Evolutionary conservation across 2,797 vertebrate species (phyloP).

Genomic region (Clarias fuscus): DNA sequence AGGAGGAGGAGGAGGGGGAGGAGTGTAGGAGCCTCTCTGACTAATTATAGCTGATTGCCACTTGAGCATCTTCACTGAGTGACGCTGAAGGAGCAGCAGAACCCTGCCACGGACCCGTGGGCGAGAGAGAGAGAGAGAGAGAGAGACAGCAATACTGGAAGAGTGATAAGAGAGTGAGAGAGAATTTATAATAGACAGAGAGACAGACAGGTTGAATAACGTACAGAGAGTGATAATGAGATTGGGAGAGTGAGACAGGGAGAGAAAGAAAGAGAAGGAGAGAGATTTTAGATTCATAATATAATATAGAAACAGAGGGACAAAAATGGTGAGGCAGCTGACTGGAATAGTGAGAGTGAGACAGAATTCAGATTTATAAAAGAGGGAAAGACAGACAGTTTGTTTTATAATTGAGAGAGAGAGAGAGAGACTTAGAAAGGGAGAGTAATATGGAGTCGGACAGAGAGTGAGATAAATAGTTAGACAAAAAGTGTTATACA

Average conservation of each 20-base stretch:
- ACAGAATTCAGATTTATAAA: not conserved
- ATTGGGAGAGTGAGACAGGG: not conserved
- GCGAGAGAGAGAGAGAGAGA: not conserved
- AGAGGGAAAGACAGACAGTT: not conserved
- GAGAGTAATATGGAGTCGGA: not conserved
- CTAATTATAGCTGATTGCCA: slow-evolving; percentile 61
- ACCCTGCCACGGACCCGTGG: slow-evolving; percentile 13
- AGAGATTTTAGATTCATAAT: not conserved
- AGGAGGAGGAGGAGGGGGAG: slow-evolving; percentile 4
- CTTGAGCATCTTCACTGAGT: slow-evolving; percentile 45
- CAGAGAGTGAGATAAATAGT: not conserved
- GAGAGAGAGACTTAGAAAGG: not conserved
- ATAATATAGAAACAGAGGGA: too few species aligned
- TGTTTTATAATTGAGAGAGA: not conserved
- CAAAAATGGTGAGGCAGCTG: too few species aligned
- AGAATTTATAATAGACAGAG: not conserved
- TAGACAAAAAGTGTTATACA: not conserved
- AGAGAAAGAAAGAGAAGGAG: not conserved
- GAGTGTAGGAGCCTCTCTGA: slow-evolving; percentile 29
- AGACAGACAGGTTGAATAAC: not conserved
- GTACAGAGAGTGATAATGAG: not conserved
- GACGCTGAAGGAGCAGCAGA: slow-evolving; percentile 17
- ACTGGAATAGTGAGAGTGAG: not conserved
- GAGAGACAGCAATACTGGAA: not conserved
- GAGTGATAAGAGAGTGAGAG: not conserved